Base-by-base conservation (phyloP, 2,888 invertebrate species). In the Stenoptilia bipunctidactyla region DNA sequence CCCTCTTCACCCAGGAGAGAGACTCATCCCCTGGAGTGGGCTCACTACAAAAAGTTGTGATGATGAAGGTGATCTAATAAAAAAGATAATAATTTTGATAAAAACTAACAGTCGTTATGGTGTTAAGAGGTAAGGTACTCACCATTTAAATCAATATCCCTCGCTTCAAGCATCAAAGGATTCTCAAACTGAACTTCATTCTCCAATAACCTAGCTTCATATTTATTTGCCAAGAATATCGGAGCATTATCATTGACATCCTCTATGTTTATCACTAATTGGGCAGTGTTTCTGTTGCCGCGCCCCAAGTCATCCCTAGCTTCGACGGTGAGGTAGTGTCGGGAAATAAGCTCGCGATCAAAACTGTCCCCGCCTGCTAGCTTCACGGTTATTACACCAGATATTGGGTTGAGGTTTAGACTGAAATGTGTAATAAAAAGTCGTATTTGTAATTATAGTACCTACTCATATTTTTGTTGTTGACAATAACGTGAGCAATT, bases 241-340 rank as follows among this genome's bases (percentile, higher is more conserved):
- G 97, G 97, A 0, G 92, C 87, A 62, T 97, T 96, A 59, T 97
- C 97, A 56, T 97, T 97, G 0, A 93, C 90, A 65, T 96, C 96
- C 51, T 90, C 90, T 33, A 96, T 89, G 52, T 92, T 91, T 3
- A 96, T 87, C 3, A 93, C 88, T 10, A 96, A 74, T 61, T 94
- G 95, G 1, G 90, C 94, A 0, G 93, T 92, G 61, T 94, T 95
- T 39, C 94, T 87, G 40, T 67, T 71, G 38, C 95, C 95, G 56
- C 87, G 86, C 13, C 95, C 94, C 38, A 92, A 85, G 67, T 94
- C 91, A 62, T 98, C 98, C 40, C 94, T 84, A 0, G 96, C 97
- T 65, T 94, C 95, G 0, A 97, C 92, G 0, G 93, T 95, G 33
- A 96, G 84, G 63, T 92, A 93, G 68, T 95, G 95, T 1, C 91